Percentiles rank a stretch among this genome's conserved stretches.
Conservation (phyloP, 2,888 invertebrate genomes). For the Agrochola macilenta region DNA sequence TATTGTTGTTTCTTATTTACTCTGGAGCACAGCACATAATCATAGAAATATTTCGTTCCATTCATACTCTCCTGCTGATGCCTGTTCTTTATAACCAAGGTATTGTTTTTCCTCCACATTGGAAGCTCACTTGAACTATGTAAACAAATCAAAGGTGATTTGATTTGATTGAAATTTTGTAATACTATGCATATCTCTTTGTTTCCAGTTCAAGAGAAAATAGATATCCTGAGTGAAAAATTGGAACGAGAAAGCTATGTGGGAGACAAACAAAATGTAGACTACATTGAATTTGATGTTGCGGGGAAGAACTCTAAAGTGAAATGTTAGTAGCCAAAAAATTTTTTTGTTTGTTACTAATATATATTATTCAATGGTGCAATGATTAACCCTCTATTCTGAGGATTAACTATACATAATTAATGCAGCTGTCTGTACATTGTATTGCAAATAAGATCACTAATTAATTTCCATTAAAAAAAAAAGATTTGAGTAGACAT, state of each 20-base stretch:
- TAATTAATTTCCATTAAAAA: not conserved
- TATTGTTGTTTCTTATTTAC: conserved; percentile 3
- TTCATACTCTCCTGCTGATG: conserved; percentile 3
- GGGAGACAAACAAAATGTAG: conserved; percentile 90
- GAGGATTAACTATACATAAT: not conserved
- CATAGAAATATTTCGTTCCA: not conserved
- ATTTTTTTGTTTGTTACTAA: not conserved
- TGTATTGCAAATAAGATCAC: not conserved
- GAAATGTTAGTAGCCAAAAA: conserved; percentile 90
- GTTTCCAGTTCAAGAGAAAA: conserved; percentile 95
- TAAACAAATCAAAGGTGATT: not conserved
- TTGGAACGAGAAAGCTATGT: conserved; percentile 93
- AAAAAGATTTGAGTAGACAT: not conserved
- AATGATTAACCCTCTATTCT: not conserved
- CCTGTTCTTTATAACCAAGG: not conserved
- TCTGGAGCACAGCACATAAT: not conserved
- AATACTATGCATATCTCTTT: conserved; percentile 1
- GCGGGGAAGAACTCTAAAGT: conserved; percentile 91
- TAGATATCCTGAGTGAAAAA: conserved; percentile 95
- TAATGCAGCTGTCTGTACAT: not conserved
- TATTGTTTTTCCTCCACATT: not conserved
- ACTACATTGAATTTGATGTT: conserved; percentile 91
- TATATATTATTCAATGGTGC: not conserved
- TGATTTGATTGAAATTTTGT: too few relatives aligned
- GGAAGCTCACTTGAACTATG: not conserved